Conservation (phyloP, 2,113 vertebrate species). For the Dolichallabes microphthalmus region DNA sequence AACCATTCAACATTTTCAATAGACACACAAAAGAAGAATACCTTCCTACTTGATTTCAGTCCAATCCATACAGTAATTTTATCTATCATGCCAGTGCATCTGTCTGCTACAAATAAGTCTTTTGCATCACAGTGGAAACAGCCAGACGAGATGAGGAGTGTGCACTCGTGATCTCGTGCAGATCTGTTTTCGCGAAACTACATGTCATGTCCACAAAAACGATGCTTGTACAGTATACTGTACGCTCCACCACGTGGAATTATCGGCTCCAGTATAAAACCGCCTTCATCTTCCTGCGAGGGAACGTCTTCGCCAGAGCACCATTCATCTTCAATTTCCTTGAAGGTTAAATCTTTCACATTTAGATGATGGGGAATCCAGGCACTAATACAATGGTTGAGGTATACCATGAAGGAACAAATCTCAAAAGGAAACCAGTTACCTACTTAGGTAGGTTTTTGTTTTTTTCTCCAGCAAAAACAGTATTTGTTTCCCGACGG, state of each 20-base stretch:
- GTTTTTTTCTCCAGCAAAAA: not conserved
- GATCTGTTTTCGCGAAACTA: not conserved
- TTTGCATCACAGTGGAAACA: slow-evolving; percentile 14
- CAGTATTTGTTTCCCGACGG: not conserved
- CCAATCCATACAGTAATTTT: not conserved
- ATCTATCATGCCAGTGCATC: slow-evolving; percentile 28
- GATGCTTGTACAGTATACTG: not conserved
- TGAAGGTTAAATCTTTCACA: not conserved
- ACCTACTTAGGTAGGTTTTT: not conserved
- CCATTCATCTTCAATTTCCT: not conserved
- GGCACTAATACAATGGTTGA: not conserved
- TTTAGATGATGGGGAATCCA: slow-evolving; percentile 2
- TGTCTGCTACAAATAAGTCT: slow-evolving; percentile 12
- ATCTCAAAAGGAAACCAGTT: not conserved
- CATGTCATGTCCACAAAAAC: slow-evolving; percentile 4
- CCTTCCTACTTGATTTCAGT: slow-evolving; percentile 41
- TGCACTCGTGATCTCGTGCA: not conserved
- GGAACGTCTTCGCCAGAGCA: not conserved
- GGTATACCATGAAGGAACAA: not conserved
- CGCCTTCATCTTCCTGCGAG: not conserved
- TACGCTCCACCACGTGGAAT: not conserved
- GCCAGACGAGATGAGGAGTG: not conserved
- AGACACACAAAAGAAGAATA: slow-evolving; percentile 41
- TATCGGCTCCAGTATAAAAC: slow-evolving; percentile 1
- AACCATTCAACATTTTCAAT: slow-evolving; percentile 39